A percentile compares a stretch with the other conserved stretches of the same genome.
Conservation (phyloP, 1,140 invertebrate species). For the Hypothenemus hampei region DNA sequence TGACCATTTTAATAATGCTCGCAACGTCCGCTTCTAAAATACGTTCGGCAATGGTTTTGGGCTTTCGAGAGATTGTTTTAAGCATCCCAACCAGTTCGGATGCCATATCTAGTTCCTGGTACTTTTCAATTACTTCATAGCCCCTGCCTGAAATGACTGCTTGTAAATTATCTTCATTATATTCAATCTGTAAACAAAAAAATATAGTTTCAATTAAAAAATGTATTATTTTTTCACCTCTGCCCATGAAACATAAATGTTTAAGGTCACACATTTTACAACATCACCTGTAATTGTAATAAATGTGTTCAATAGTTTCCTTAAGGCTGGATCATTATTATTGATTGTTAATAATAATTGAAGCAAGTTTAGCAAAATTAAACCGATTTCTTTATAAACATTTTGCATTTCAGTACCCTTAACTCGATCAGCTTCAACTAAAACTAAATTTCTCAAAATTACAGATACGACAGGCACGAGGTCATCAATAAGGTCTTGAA, state of each 20-base stretch:
- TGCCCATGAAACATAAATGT: slow-evolving; percentile 40
- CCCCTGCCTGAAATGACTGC: slow-evolving; percentile 32
- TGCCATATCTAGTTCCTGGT: slow-evolving; percentile 35
- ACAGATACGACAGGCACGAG: too few species aligned
- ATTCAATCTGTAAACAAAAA: slow-evolving; percentile 33
- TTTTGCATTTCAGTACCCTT: too few species aligned
- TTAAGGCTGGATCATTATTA: too few species aligned
- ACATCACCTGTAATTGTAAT: slow-evolving; percentile 27
- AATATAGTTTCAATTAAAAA: neutral
- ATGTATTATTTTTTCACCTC: slow-evolving; percentile 41
- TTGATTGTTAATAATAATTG: too few species aligned
- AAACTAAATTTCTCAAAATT: too few species aligned
- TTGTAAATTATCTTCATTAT: slow-evolving; percentile 34
- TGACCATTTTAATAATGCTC: slow-evolving; percentile 36
- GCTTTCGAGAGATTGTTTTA: slow-evolving; percentile 37
- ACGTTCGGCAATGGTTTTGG: slow-evolving; percentile 35
- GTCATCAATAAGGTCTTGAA: too few species aligned
- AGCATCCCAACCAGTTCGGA: slow-evolving; percentile 35
- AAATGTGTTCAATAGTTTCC: too few species aligned
- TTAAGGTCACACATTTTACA: slow-evolving; percentile 35
- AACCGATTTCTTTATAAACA: too few species aligned
- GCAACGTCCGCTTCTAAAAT: slow-evolving; percentile 34
- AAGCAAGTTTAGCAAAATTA: too few species aligned
- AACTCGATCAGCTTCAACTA: too few species aligned
- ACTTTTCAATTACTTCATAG: slow-evolving; percentile 37